These are phyloP conservation scores for Siphlonurus alternatus DNA, from an alignment of 2,888 invertebrate species.

Conservation along the genomic window DNA sequence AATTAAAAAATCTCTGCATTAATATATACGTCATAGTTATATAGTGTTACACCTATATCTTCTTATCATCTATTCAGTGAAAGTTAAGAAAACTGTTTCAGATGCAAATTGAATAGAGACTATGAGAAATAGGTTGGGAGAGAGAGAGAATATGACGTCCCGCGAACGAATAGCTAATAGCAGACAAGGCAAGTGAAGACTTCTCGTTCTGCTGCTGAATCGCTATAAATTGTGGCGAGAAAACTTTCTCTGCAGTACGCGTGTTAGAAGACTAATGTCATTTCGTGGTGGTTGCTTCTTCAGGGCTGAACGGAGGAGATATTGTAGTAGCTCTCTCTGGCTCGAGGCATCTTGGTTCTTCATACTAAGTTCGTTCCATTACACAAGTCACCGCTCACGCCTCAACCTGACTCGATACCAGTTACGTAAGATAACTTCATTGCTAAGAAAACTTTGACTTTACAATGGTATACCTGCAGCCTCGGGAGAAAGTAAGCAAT, in stretches of 20 bases:
- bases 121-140: not conserved
- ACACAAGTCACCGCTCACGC: not conserved
- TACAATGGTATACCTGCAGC: not conserved
- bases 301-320: not conserved
- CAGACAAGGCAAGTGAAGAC: not conserved
- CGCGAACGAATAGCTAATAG: no score
- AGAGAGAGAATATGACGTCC: not conserved
- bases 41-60: no score
- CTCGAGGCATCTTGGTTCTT: no score
- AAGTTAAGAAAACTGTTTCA: not conserved
- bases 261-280: not conserved
- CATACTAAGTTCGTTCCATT: not conserved
- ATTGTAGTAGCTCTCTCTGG: not conserved
- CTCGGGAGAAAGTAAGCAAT: not conserved
- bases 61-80: no score
- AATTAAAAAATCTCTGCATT: no score
- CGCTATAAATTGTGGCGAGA: not conserved
- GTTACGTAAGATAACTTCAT: not conserved
- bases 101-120: not conserved
- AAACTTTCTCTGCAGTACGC: not conserved
- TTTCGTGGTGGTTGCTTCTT: not conserved
- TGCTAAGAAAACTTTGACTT: not conserved
- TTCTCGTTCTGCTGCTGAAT: not conserved
- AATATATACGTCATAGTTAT: no score
- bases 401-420: not conserved